phyloP scores from a whole-genome alignment of 2,797 vertebrate species.

The Aldrovandia affinis region DNA sequence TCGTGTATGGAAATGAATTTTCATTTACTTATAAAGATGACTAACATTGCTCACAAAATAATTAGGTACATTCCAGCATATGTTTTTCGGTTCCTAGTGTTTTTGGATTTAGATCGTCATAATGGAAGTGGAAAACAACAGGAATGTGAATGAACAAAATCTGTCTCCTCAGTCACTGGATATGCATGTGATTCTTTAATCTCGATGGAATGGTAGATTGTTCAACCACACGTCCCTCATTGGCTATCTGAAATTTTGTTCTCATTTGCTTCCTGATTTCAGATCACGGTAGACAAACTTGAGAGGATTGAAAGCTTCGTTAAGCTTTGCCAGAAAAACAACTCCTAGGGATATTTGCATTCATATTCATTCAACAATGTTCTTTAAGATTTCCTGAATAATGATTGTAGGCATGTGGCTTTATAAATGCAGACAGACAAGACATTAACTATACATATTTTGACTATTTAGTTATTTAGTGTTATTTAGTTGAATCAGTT shows the following conservation, averaged over 20 bases:
- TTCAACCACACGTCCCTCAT: background rate
- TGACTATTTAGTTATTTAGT: constrained; percentile 25
- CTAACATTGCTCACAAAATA: background rate
- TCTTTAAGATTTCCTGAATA: constrained; percentile 17
- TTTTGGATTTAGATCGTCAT: background rate
- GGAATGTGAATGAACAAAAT: background rate
- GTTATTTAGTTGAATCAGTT: constrained; percentile 28
- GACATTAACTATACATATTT: constrained; percentile 31
- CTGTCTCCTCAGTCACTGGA: background rate
- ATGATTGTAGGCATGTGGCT: constrained; percentile 7
- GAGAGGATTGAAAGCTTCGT: constrained; percentile 14
- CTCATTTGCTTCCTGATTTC: constrained; percentile 9
- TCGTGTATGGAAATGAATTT: constrained; percentile 1
- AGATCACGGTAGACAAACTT: background rate
- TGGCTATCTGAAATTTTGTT: background rate
- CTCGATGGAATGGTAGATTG: background rate
- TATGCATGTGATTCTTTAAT: background rate
- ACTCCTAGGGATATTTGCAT: constrained; percentile 3
- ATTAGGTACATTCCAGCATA: background rate
- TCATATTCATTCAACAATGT: constrained; percentile 15
- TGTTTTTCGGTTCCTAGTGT: background rate
- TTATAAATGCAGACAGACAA: constrained; percentile 29
- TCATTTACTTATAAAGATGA: background rate
- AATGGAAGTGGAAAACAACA: background rate
- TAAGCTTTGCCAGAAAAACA: background rate